Evolutionary conservation across 2,797 vertebrate genomes (phyloP).

Genomic region (Amblyraja radiata): DNA sequence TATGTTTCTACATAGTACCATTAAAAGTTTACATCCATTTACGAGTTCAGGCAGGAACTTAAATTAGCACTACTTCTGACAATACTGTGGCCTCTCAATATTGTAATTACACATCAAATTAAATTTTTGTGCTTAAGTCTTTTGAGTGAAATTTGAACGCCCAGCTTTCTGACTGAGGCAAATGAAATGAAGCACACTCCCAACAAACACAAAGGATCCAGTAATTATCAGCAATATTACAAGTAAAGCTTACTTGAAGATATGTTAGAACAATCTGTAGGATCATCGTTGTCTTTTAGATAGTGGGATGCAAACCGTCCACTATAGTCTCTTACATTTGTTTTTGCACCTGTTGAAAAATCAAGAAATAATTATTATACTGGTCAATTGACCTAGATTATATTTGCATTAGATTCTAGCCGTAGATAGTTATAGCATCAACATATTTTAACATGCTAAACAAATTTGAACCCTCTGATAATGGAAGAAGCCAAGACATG

Average conservation of each 20-base stretch:
- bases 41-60: no score
- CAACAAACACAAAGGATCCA: not conserved
- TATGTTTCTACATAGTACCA: no score
- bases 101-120: no score
- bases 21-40: no score
- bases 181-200: not conserved
- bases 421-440: not conserved
- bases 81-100: no score
- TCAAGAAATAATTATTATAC: not conserved
- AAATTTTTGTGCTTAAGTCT: not conserved
- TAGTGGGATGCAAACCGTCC: constrained; percentile 63
- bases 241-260: constrained; percentile 54
- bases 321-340: constrained; percentile 66
- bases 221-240: not conserved
- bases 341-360: constrained; percentile 58
- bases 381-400: no score
- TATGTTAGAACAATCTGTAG: constrained; percentile 49
- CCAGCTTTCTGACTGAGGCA: not conserved
- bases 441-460: not conserved
- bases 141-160: not conserved
- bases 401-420: no score
- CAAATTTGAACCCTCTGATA: no score
- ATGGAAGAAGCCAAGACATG: no score
- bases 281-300: constrained; percentile 50
- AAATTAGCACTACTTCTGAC: no score